Conservation (phyloP, 1,140 invertebrate species). For the Pristionchus pacificus region DNA sequence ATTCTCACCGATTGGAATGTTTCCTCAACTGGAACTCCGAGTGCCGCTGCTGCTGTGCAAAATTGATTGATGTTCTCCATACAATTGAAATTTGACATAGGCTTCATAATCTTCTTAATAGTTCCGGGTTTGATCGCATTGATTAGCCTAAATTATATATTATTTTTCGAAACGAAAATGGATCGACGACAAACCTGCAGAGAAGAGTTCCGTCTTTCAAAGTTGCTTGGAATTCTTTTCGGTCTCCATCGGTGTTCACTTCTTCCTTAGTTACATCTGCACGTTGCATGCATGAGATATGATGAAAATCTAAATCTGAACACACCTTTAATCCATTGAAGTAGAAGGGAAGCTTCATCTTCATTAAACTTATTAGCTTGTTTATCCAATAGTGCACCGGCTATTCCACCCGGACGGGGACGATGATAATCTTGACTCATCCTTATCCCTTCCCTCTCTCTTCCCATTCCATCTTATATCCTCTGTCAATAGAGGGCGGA, state of each 20-base stretch:
- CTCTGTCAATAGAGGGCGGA: conserved; percentile 13
- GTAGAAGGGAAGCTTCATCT: conserved; percentile 78
- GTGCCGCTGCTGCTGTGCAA: conserved; percentile 68
- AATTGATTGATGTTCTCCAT: conserved; percentile 98
- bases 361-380: conserved; percentile 77
- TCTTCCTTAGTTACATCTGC: conserved; percentile 70
- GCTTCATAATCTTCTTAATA: conserved; percentile 79
- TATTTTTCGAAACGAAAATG: not conserved
- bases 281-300: not conserved
- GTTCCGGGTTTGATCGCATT: conserved; percentile 64
- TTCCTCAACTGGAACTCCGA: conserved; percentile 87
- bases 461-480: not conserved
- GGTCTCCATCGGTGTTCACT: conserved; percentile 70
- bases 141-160: conserved; percentile 41
- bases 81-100: conserved; percentile 78
- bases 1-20: conserved; percentile 72
- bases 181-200: conserved; percentile 44
- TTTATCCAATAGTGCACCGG: conserved; percentile 45
- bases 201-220: conserved; percentile 49
- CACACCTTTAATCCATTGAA: conserved; percentile 75
- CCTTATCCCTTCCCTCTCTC: not conserved
- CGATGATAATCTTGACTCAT: conserved; percentile 34
- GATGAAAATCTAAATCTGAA: not conserved
- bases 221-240: conserved; percentile 76
- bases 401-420: conserved; percentile 34